A percentile compares a stretch with the other conserved stretches of the same genome.
These are phyloP conservation scores for Eilema griseolum DNA, from an alignment of 2,888 invertebrate genomes.

Conservation along the genomic window DNA sequence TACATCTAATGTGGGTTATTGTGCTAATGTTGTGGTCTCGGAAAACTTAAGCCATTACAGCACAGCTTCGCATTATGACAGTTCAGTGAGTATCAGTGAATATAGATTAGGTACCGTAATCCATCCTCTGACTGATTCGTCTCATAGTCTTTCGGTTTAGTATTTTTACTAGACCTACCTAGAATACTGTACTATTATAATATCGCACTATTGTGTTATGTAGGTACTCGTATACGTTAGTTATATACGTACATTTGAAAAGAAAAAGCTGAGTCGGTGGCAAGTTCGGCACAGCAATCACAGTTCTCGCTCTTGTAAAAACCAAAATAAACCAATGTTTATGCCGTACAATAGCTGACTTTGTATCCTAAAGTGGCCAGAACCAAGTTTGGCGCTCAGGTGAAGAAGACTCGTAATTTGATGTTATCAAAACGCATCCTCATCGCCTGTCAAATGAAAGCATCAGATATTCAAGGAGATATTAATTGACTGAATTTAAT, in stretches of 20 bases:
- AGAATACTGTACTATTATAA: too few species aligned
- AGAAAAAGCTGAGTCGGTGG: too few species aligned
- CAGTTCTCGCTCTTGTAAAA: too few species aligned
- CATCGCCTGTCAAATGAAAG: background rate
- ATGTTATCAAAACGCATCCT: background rate
- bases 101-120: constrained; percentile 27
- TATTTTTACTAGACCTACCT: too few species aligned
- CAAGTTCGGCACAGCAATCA: too few species aligned
- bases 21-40: constrained; percentile 73
- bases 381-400: too few species aligned
- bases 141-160: background rate
- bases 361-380: background rate
- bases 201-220: background rate
- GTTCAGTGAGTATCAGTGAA: constrained; percentile 50
- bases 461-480: background rate
- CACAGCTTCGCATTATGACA: constrained; percentile 57
- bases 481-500: too few species aligned
- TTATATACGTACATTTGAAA: too few species aligned
- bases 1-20: constrained; percentile 75
- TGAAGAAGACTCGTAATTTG: too few species aligned
- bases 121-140: constrained; percentile 36
- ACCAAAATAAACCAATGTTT: too few species aligned
- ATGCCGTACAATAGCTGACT: too few species aligned
- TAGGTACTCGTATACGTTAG: background rate
- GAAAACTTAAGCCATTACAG: constrained; percentile 72